Evolutionary conservation across 2,888 invertebrate genomes (phyloP), one percentile per base, ranked within the genome.

Genomic region (Campoplex capitator): DNA sequence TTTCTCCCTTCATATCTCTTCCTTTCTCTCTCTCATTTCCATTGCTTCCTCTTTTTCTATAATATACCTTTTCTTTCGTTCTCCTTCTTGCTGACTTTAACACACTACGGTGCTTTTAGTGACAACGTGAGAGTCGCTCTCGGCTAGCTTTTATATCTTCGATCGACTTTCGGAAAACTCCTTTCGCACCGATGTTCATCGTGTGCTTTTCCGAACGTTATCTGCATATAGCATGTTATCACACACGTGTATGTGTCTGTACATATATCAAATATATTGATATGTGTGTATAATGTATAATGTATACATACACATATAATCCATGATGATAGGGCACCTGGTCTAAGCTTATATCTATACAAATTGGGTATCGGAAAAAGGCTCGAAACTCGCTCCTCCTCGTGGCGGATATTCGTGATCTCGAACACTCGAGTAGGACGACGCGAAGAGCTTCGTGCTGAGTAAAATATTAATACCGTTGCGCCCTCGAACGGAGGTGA

Each of bases 391-490:
- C 58, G 58, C n/a, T 65, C 18, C 56, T 76, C 42, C 73, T 78
- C 65, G 71, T 56, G 56, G 28, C 76, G n/a, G 18, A 35, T 28
- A 35, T 62, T 62, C 62, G 65, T 45, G 83, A 86, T 83, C 71
- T 48, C 48, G 28, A 67, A 32, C 62, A 62, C 62, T 62, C 70
- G 75, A 77, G 75, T 45, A 67, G 75, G 77, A 85, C 83, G 85
- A 82, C 78, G 42, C 78, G 42, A 74, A 71, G 48, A 80, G 74
- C 81, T 74, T 73, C 70, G 58, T 45, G 80, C 81, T 79, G 65
- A 85, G 90, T 93, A 89, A 92, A 93, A 92, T 93, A 93, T 93
- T 93, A 92, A 93, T 91, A 91, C 90, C 90, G 90, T 89, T 90
- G 90, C 58, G 56, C 91, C 88, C 90, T 88, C 89, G 90, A 91